Base-by-base conservation (phyloP, 2,888 invertebrate genomes). In the Sialis lutaria region DNA sequence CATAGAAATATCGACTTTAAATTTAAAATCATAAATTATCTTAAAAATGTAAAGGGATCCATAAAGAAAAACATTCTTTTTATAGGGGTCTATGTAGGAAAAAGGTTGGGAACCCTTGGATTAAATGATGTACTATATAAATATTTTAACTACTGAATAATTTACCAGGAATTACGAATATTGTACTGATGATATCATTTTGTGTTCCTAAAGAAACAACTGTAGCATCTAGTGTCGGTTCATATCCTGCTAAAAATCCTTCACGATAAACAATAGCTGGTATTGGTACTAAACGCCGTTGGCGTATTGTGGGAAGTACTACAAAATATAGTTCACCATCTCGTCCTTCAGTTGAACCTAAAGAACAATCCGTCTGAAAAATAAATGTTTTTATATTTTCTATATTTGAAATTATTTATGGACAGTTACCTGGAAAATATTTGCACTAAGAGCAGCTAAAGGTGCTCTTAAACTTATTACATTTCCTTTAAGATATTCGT, bases 301-400 rank as follows among this genome's bases (percentile, higher is more conserved):
- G 85, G 30, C 86, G 73, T 2, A 85, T 78, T 6, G 80, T 81
- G 0, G 84, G 88, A 40, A 82, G 77, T 1, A 85, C 86, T 33
- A 85, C 86, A 63, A 87, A 89, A 63, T 86, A 87, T 72, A 87
- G 76, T 65, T 89, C 88, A 0, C 87, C 87, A 56, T 88, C 87
- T 44, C 87, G 72, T 30, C 85, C 85, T 37, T 77, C 75, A 0
- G 79, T 79, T 1, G 85, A 83, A 3, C 79, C 81, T 32, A 69
- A 70, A 0, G 77, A 72, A 61, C 88, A 89, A 56, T 88, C 86
- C 12, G 86, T 87, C 76, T 88, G 72, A 53, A 75, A 75, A 49
- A 33, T 37, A 37, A 37, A 37, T 8, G 33, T 44, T 34, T 53
- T 45, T 31, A 13, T 42, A n/a, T n/a, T 41, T 22, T 49, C 42